phyloP scores from a whole-genome alignment of 1,140 invertebrate species.

The Drosophila cardini region DNA sequence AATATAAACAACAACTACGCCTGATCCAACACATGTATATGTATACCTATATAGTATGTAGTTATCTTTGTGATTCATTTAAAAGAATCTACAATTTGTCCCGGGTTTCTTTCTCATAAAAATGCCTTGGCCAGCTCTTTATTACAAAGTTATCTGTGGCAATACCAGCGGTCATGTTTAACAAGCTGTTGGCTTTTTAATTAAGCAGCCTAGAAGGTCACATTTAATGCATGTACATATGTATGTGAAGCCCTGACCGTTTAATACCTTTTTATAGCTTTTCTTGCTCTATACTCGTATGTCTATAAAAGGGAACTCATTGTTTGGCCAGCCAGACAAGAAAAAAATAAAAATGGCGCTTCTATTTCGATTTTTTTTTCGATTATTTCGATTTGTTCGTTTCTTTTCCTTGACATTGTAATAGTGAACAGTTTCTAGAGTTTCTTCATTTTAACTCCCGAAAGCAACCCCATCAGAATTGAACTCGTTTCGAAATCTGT shows the following conservation, averaged over 20 bases:
- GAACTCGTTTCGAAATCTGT: constrained; percentile 73
- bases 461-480: constrained; percentile 64
- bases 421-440: constrained; percentile 44
- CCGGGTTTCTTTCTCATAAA: constrained; percentile 28
- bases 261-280: constrained; percentile 69
- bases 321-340: constrained; percentile 44
- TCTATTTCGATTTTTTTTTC: constrained; percentile 62
- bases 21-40: constrained; percentile 54
- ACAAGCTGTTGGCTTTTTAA: constrained; percentile 81
- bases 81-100: constrained; percentile 49
- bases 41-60: constrained; percentile 4
- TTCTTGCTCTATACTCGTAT: constrained; percentile 47
- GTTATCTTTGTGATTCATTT: constrained; percentile 76
- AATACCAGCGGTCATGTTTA: constrained; percentile 60
- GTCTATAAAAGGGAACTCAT: constrained; percentile 51
- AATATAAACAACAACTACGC: constrained; percentile 53
- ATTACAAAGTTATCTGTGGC: constrained; percentile 40
- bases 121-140: constrained; percentile 28
- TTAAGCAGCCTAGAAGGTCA: constrained; percentile 74
- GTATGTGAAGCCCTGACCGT: constrained; percentile 43
- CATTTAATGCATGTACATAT: constrained; percentile 48
- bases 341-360: constrained; percentile 66
- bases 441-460: constrained; percentile 74
- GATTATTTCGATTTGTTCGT: constrained; percentile 17
- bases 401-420: constrained; percentile 77